Percentiles rank a stretch among this genome's conserved stretches.
Evolutionary conservation across 2,888 invertebrate genomes (phyloP).

Genomic region (Kryphioiulus occultus): DNA sequence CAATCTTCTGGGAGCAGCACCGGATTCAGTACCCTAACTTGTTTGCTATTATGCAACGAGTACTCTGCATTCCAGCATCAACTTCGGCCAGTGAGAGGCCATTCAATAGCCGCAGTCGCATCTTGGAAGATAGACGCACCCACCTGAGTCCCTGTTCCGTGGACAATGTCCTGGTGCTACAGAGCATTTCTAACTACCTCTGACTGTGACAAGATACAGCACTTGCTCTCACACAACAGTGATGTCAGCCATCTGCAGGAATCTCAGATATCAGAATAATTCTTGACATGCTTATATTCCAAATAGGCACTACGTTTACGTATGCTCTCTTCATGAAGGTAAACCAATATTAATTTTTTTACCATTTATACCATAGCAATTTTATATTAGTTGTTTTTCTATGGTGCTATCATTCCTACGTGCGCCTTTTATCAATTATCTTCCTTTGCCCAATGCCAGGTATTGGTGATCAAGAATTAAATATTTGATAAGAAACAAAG

Average conservation of each 20-base stretch:
- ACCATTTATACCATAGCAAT: not conserved
- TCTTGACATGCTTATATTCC: not conserved
- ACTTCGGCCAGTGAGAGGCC: not conserved
- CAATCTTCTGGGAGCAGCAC: constrained; percentile 27
- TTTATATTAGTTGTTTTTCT: not conserved
- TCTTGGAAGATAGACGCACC: not conserved
- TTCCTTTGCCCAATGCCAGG: not conserved
- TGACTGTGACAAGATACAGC: not conserved
- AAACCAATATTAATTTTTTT: not conserved
- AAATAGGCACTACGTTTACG: not conserved
- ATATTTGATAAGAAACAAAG: not conserved
- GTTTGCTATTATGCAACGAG: not conserved
- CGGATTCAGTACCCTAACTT: constrained; percentile 3
- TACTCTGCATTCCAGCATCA: constrained; percentile 1
- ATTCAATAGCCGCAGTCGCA: not conserved
- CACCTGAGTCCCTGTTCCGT: not conserved
- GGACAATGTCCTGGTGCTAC: not conserved
- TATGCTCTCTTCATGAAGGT: not conserved
- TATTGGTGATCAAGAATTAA: not conserved
- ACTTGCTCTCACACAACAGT: not conserved
- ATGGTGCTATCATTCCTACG: not conserved
- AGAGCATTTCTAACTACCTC: constrained; percentile 14
- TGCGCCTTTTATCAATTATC: not conserved
- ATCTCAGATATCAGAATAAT: not conserved
- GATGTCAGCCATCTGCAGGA: not conserved